Evolutionary conservation across 2,797 vertebrate species (phyloP).

Genomic region (Cirrhinus molitorella): DNA sequence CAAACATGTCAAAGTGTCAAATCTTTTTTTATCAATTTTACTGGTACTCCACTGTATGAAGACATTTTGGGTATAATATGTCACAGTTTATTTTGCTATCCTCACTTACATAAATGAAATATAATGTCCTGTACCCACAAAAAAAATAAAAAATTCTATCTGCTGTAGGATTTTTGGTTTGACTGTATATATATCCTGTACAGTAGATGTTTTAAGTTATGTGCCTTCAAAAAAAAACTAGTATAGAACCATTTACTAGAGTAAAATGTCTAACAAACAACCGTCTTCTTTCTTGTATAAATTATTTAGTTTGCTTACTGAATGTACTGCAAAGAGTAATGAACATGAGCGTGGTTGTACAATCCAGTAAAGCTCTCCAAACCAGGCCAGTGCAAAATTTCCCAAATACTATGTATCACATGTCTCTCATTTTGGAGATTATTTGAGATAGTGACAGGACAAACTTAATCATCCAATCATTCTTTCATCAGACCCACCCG

Average conservation of each 20-base stretch:
- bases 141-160: too few species aligned
- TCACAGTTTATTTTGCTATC: too few species aligned
- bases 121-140: too few species aligned
- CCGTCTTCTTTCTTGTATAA: neutral
- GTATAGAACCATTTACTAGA: neutral
- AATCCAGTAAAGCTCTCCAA: neutral
- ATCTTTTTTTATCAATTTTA: too few species aligned
- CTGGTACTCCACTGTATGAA: too few species aligned
- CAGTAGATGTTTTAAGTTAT: neutral
- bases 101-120: too few species aligned
- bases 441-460: slow-evolving; percentile 3
- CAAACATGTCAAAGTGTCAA: too few species aligned
- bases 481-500: neutral
- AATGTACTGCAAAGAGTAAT: neutral
- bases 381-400: neutral
- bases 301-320: neutral
- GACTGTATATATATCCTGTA: too few species aligned
- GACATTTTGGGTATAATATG: too few species aligned
- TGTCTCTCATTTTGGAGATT: slow-evolving; percentile 44
- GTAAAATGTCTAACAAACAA: neutral
- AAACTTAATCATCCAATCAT: slow-evolving; percentile 45
- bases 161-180: too few species aligned
- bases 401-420: slow-evolving; percentile 37
- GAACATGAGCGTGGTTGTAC: neutral
- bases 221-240: neutral